phyloP scores from a whole-genome alignment of 2,113 vertebrate genomes.

The Callochromis pleurospilus region DNA sequence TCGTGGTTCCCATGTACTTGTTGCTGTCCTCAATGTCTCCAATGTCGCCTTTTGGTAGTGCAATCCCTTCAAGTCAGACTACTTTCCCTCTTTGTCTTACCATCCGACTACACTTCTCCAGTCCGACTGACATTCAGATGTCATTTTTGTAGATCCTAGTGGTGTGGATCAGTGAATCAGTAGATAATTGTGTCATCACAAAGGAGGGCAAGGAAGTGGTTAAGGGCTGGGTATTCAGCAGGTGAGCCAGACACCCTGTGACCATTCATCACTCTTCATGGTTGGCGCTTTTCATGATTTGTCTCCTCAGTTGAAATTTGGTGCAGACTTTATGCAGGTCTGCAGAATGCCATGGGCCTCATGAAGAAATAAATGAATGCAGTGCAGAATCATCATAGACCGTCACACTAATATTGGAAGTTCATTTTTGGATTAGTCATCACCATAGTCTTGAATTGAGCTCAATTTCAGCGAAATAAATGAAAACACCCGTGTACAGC shows the following conservation, averaged over 20 bases:
- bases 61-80: not conserved
- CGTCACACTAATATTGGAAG: rapidly evolving
- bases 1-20: not conserved
- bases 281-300: not conserved
- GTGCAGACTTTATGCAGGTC: not conserved
- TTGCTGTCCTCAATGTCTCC: rapidly evolving
- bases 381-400: not conserved
- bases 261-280: not conserved
- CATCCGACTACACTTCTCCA: not conserved
- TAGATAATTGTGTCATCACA: not conserved
- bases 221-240: not conserved
- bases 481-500: not conserved
- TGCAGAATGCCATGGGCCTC: not conserved
- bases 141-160: not conserved
- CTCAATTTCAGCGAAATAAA: not conserved
- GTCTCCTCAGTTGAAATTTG: not conserved
- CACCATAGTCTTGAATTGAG: not conserved
- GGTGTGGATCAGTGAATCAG: not conserved
- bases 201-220: not conserved
- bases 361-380: not conserved
- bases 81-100: not conserved
- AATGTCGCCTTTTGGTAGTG: not conserved
- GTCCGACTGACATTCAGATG: not conserved
- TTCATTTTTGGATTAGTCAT: not conserved
- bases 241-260: not conserved